Evolutionary conservation across 2,113 vertebrate species (phyloP).

Genomic region (Delphinus delphis): DNA sequence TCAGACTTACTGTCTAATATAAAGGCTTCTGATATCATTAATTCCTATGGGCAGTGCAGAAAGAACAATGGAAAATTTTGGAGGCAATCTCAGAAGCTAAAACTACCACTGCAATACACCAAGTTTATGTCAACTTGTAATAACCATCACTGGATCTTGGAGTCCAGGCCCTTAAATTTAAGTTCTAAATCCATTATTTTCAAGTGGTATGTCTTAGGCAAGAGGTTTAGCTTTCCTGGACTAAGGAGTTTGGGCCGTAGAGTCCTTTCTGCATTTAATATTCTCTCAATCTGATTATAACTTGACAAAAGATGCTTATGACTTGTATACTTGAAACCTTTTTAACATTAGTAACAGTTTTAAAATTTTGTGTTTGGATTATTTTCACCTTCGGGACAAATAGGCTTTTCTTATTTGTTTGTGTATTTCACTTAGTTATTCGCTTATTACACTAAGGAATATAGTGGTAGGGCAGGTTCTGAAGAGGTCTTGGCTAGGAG

Average conservation of each 20-base stretch:
- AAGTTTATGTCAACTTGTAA: neutral
- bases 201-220: neutral
- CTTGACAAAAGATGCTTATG: neutral
- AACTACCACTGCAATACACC: neutral
- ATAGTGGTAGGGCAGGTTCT: neutral
- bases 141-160: neutral
- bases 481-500: neutral
- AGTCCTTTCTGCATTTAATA: neutral
- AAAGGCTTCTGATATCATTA: neutral
- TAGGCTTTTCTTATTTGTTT: neutral
- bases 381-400: neutral
- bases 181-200: neutral
- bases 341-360: neutral
- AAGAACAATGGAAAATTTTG: neutral
- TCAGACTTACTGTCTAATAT: conserved; percentile 24
- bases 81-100: neutral
- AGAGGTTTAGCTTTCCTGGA: neutral
- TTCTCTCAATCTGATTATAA: neutral
- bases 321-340: neutral
- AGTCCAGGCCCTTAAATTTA: neutral
- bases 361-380: neutral
- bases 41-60: neutral
- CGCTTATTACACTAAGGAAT: neutral
- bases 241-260: neutral
- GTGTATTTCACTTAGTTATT: neutral